Evolutionary conservation across 2,888 invertebrate genomes (phyloP).

Genomic region (Euplexia lucipara): DNA sequence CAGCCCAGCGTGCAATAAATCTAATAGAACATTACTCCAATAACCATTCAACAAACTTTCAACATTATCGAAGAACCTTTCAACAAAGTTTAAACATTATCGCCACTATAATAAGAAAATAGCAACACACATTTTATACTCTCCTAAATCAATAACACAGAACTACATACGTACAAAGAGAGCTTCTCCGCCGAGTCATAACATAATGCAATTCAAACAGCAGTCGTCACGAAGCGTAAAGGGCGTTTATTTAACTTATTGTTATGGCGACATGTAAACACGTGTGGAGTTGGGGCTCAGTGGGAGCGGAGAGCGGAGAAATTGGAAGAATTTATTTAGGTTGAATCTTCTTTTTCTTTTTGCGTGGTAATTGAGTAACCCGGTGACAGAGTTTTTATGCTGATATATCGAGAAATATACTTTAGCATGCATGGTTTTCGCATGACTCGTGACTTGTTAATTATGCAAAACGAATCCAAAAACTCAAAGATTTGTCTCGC

Average conservation of each 20-base stretch:
- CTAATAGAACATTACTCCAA: not conserved
- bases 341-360: too few species aligned
- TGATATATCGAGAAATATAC: too few species aligned
- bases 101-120: constrained; percentile 25
- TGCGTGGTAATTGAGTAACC: too few species aligned
- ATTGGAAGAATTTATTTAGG: too few species aligned
- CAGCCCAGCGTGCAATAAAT: not conserved
- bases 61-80: constrained; percentile 14
- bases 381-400: too few species aligned
- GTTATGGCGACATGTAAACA: constrained; percentile 68
- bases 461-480: too few species aligned
- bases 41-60: constrained; percentile 14
- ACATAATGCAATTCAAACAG: constrained; percentile 68
- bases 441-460: too few species aligned
- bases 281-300: constrained; percentile 50
- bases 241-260: constrained; percentile 71
- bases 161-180: constrained; percentile 47
- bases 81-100: constrained; percentile 12
- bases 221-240: constrained; percentile 64
- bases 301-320: constrained; percentile 33
- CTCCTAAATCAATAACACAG: constrained; percentile 56
- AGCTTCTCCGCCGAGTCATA: constrained; percentile 50
- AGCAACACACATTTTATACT: constrained; percentile 33
- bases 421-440: too few species aligned
- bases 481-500: too few species aligned